Evolutionary conservation across 2,888 invertebrate genomes (phyloP).

Genomic region (Leucozona laternaria): DNA sequence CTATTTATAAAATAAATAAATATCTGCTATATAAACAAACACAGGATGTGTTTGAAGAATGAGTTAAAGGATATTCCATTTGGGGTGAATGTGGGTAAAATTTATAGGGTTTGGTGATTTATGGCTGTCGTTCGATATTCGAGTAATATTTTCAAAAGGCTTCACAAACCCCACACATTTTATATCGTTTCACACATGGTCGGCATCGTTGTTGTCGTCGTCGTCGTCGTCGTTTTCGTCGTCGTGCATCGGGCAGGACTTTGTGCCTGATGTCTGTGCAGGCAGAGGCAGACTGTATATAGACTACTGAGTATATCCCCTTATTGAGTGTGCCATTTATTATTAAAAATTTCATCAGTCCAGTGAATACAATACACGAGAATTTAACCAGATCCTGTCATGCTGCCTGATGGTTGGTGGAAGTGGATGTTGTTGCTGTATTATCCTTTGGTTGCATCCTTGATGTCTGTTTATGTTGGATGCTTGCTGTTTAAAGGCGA

Average conservation of each 20-base stretch:
- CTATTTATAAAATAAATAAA: slow-evolving; percentile 24
- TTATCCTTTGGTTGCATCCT: slow-evolving; percentile 15
- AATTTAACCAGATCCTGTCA: slow-evolving; percentile 53
- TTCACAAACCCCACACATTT: slow-evolving; percentile 6
- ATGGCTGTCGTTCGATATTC: slow-evolving; percentile 63
- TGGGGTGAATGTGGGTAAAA: slow-evolving; percentile 47
- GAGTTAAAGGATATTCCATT: slow-evolving; percentile 38
- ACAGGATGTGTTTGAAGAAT: slow-evolving; percentile 38
- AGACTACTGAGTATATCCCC: slow-evolving; percentile 10
- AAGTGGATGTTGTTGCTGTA: not conserved
- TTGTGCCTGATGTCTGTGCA: not conserved
- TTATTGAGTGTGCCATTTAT: slow-evolving; percentile 62
- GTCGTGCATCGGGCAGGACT: slow-evolving; percentile 5
- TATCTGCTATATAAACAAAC: slow-evolving; percentile 15
- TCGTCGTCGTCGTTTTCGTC: not conserved
- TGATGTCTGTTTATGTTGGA: slow-evolving; percentile 2
- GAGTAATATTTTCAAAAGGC: slow-evolving; percentile 61
- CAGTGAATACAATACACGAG: slow-evolving; percentile 61
- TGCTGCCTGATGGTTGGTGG: not conserved
- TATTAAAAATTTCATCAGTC: slow-evolving; percentile 74
- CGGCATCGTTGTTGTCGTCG: not conserved
- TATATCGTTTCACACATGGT: not conserved
- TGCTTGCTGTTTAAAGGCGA: slow-evolving; percentile 13
- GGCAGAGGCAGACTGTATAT: not conserved
- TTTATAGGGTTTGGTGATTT: slow-evolving; percentile 71